Evolutionary conservation across 2,888 invertebrate genomes (phyloP), one percentile per base, ranked within the genome.

Genomic region (Stenodera caucasica): DNA sequence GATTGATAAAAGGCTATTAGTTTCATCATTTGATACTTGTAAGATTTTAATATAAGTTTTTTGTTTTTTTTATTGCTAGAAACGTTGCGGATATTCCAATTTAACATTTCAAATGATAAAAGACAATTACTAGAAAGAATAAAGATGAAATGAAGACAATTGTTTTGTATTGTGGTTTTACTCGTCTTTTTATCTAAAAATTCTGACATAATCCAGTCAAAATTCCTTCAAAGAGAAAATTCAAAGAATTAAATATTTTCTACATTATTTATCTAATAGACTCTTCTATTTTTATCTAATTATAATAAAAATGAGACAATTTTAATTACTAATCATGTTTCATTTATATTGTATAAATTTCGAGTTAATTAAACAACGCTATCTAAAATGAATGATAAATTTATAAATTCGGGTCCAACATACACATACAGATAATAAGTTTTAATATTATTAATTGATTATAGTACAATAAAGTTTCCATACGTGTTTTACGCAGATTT

Each of bases 41-140:
- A 26, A 26, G 7, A 7, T 26, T 26, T 26, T 26, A 26, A 7
- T 26, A 26, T 26, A 5, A 26, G 26, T 5, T 26, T 26, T 3
- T 26, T 26, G 7, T 26, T 26, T 26, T 26, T 26, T 26, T 26
- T 7, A 26, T 26, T 26, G 14, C 18, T 40, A 11, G 18, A 40
- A 40, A 9, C 15, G 40, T 18, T 40, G 8, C 9, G 8, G 40
- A 18, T 40, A 18, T 4, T 40, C 18, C 18, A 8, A 18, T 40
- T 18, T 40, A 18, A 18, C 18, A 40, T 40, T 40, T 40, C 2
- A 40, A 40, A 40, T 9, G 40, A 40, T 40, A 9, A 40, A 40
- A 18, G 40, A 40, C 18, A 40, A 55, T 55, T 55, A 55, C 32
- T 52, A 15, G 32, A n/a, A 30, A 33, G 32, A 52, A 52, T 30